A percentile compares a stretch with the other conserved stretches of the same genome.
Conservation (phyloP, 2,888 invertebrate species). For the Sicus ferrugineus region DNA sequence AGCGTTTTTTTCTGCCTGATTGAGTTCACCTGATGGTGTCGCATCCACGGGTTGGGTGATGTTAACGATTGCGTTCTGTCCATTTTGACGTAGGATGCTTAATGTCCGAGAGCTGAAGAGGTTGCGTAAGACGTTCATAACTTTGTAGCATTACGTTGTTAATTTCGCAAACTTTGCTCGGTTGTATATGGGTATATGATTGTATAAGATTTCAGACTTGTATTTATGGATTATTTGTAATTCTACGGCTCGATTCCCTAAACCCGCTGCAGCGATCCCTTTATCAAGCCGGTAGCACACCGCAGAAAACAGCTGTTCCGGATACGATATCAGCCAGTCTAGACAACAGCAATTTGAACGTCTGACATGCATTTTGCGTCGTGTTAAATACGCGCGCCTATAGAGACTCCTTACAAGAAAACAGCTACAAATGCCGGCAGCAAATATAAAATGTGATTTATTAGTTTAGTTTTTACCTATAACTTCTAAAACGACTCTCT, state of each 20-base stretch:
- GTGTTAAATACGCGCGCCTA: too few species aligned
- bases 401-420: too few species aligned
- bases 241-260: neutral
- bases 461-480: too few species aligned
- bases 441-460: too few species aligned
- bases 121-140: constrained; percentile 60
- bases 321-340: neutral
- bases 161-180: too few species aligned
- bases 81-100: constrained; percentile 55
- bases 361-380: too few species aligned
- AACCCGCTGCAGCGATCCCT: neutral
- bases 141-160: constrained; percentile 42
- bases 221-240: neutral
- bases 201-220: too few species aligned
- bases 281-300: neutral
- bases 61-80: constrained; percentile 58
- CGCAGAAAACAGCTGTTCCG: neutral
- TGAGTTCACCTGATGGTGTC: constrained; percentile 3
- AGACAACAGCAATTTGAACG: too few species aligned
- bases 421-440: too few species aligned
- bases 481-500: too few species aligned
- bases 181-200: too few species aligned
- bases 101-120: constrained; percentile 55
- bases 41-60: constrained; percentile 49
- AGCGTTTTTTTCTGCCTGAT: constrained; percentile 8